Base-by-base conservation (phyloP, 64 coral and sea anemone genomes). In the Dendronephthya gigantea region DNA sequence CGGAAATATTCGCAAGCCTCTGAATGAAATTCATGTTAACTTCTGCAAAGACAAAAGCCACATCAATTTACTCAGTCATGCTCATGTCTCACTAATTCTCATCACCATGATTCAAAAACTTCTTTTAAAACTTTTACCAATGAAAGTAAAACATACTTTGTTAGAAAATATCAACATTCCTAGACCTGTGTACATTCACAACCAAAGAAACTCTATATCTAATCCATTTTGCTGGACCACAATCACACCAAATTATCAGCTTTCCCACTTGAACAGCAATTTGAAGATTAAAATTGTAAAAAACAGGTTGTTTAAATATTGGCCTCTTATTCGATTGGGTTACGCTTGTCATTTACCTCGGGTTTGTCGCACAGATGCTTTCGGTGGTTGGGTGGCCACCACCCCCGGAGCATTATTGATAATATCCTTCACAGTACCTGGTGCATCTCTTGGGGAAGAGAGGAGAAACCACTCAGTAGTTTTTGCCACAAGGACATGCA, bases 181-280 rank as follows among this genome's bases (percentile, higher is more conserved):
- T 39, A 40, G 55, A 35, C 52, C 87, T 39, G 50, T 90, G 5
- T 90, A 55, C 23, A 83, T 89, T 14, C 68, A 28, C 15, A 81
- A 8, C 19, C 75, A 51, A 91, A 83, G 0, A 83, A 88, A 9
- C 36, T 83, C n/a, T n/a, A 39, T 94, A 17, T 82, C 37, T 7
- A 39, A 70, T 17, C 93, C 93, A 19, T 48, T 83, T 33, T 94
- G 93, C 33, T 94, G 93, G 93, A 89, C 90, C 32, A 83, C 84
- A 41, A 40, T 91, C 13, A 91, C 93, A 10, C 93, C 93, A 19
- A 85, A 91, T 86, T 47, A 45, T 50, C 84, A 56, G 43, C 0
- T 6, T 45, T 6, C 12, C 37, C 25, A 40, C 23, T 29, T 81
- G 12, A 72, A 48, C 43, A 75, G 86, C 10, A 59, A 40, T 9